Conservation (phyloP, 1,140 invertebrate genomes). For the Oppia nitens region DNA sequence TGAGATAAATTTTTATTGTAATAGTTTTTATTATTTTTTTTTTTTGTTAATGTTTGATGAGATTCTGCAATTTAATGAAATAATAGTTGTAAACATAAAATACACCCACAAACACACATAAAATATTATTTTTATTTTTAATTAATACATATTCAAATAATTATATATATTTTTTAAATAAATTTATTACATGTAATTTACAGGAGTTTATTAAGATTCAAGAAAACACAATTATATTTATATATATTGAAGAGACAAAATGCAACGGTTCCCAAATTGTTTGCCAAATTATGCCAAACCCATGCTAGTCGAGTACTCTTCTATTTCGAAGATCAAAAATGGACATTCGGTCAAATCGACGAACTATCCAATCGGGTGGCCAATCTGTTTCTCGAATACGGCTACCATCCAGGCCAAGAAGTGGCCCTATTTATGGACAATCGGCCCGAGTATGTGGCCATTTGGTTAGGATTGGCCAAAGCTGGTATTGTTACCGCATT, state of each 20-base stretch:
- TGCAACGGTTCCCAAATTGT: conserved; percentile 50
- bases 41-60: too few relatives aligned
- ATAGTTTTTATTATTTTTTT: too few relatives aligned
- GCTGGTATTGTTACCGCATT: conserved; percentile 26
- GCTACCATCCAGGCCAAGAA: conserved; percentile 51
- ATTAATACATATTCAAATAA: too few relatives aligned
- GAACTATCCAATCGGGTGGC: conserved; percentile 56
- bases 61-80: too few relatives aligned
- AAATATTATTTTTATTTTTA: too few relatives aligned
- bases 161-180: too few relatives aligned
- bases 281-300: conserved; percentile 45
- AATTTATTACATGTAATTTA: too few relatives aligned
- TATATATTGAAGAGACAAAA: conserved; percentile 27
- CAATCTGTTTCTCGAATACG: conserved; percentile 50
- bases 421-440: conserved; percentile 71
- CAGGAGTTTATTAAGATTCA: conserved; percentile 11
- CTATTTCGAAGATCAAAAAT: conserved; percentile 54
- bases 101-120: too few relatives aligned
- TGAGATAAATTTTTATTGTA: too few relatives aligned
- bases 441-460: conserved; percentile 56
- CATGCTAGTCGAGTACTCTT: conserved; percentile 62
- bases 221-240: conserved; percentile 13
- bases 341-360: conserved; percentile 58
- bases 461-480: conserved; percentile 59
- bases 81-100: too few relatives aligned